phyloP scores from a whole-genome alignment of 2,113 vertebrate genomes.

The Butorides virescens region DNA sequence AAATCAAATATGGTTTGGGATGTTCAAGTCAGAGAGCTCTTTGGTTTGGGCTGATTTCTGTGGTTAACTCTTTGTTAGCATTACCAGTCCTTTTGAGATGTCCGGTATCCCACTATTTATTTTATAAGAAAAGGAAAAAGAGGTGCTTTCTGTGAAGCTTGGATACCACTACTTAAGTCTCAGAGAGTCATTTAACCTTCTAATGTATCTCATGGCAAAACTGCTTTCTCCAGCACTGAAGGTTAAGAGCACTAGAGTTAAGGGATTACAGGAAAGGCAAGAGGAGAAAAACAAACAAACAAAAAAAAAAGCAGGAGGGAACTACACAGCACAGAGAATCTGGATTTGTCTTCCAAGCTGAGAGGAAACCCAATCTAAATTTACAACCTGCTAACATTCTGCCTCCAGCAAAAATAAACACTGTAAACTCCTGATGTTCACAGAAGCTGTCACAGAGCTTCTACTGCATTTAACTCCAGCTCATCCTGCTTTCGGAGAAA shows the following conservation, averaged over 20 bases:
- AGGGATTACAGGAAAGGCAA: background rate
- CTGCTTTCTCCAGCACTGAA: background rate
- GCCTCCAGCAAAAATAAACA: slow-evolving; percentile 49
- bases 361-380: slow-evolving; percentile 34
- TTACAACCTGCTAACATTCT: slow-evolving; percentile 41
- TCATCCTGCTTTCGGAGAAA: background rate
- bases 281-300: background rate
- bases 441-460: background rate
- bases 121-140: background rate
- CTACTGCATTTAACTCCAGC: background rate
- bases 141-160: background rate
- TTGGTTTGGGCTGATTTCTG: background rate
- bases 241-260: background rate
- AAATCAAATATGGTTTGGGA: background rate
- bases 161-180: background rate
- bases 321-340: background rate
- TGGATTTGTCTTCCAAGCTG: background rate
- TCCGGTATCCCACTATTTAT: background rate
- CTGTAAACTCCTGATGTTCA: background rate
- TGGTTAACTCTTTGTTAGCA: background rate
- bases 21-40: background rate
- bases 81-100: background rate
- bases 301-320: background rate
- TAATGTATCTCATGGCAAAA: background rate
- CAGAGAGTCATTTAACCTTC: background rate